A percentile compares a stretch with the other conserved stretches of the same genome.
Conservation (phyloP, 2,888 invertebrate genomes). For the Himalopsyche anomala region DNA sequence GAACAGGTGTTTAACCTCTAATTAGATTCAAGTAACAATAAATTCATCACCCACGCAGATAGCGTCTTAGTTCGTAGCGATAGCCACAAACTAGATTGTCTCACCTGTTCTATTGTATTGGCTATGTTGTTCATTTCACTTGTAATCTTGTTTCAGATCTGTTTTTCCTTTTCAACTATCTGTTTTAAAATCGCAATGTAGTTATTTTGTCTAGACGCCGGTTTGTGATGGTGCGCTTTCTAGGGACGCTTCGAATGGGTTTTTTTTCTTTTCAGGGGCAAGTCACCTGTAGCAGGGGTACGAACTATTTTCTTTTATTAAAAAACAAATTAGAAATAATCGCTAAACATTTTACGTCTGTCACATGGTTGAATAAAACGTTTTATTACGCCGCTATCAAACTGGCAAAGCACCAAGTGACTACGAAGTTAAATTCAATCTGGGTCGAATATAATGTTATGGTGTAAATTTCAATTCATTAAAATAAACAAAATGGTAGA, state of each 20-base stretch:
- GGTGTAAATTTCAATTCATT: no score
- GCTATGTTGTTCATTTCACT: background rate
- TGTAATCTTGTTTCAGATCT: background rate
- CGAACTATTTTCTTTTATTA: background rate
- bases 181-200: slow-evolving; percentile 13
- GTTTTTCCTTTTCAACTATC: background rate
- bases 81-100: background rate
- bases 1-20: no score
- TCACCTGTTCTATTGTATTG: background rate
- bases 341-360: no score
- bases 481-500: no score
- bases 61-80: background rate
- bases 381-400: no score
- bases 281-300: slow-evolving; percentile 21
- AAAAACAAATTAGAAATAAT: no score
- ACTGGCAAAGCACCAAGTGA: no score
- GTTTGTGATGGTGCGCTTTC: background rate
- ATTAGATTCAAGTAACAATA: background rate
- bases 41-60: background rate
- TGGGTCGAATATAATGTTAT: no score
- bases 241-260: background rate
- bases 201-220: slow-evolving; percentile 39
- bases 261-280: slow-evolving; percentile 24
- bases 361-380: no score
- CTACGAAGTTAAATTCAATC: no score